phyloP scores from a whole-genome alignment of 2,888 invertebrate genomes.

The Drosophila infuscata region DNA sequence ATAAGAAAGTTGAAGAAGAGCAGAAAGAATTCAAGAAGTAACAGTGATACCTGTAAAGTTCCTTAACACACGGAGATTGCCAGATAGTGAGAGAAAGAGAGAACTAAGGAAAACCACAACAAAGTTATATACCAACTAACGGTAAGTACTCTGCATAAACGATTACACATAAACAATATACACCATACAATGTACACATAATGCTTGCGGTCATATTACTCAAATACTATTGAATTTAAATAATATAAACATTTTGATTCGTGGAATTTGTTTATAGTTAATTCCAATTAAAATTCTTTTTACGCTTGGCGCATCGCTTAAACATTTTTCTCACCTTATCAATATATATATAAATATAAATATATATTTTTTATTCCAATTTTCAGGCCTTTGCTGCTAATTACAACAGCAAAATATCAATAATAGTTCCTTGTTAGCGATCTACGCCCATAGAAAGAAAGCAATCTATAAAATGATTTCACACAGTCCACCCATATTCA shows the following conservation, averaged over 20 bases:
- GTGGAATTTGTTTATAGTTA: slow-evolving; percentile 38
- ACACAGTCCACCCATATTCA: slow-evolving; percentile 89
- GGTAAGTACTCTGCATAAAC: slow-evolving; percentile 56
- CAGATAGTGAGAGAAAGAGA: slow-evolving; percentile 16
- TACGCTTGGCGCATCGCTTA: slow-evolving; percentile 24
- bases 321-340: slow-evolving; percentile 39
- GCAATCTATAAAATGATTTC: slow-evolving; percentile 87
- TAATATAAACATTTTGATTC: slow-evolving; percentile 47
- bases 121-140: slow-evolving; percentile 50
- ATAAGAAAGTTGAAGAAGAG: slow-evolving; percentile 45
- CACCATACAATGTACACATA: neutral
- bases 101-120: slow-evolving; percentile 30
- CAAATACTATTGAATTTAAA: slow-evolving; percentile 30
- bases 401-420: slow-evolving; percentile 35
- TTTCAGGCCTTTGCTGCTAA: slow-evolving; percentile 57
- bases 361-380: slow-evolving; percentile 29
- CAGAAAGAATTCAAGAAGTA: slow-evolving; percentile 37
- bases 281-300: slow-evolving; percentile 34
- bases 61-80: slow-evolving; percentile 49
- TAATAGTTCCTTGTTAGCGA: slow-evolving; percentile 70
- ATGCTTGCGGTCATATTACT: neutral
- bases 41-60: slow-evolving; percentile 65
- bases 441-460: slow-evolving; percentile 44
- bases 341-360: slow-evolving; percentile 24
- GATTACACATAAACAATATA: slow-evolving; percentile 3